Base-by-base conservation (phyloP, 2,888 invertebrate species). In the Odontocolon sp. region DNA sequence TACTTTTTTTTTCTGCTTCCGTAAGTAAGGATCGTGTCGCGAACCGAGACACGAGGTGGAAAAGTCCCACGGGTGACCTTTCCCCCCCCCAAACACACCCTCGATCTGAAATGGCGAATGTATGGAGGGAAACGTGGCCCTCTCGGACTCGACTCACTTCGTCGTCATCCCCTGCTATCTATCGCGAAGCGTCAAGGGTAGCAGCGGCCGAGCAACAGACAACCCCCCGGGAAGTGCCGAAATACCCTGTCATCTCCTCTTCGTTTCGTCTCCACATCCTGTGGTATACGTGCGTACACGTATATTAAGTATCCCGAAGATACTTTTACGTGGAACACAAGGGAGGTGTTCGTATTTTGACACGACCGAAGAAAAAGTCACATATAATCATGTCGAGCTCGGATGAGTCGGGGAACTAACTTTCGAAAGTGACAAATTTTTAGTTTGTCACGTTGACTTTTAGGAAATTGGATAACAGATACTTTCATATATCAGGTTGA, bases 161-260 rank as follows among this genome's bases (percentile, higher is more conserved):
- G 85, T 83, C 84, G 78, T 83, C 81, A 80, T 81, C 81, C 78
- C 77, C 81, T 78, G 72, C 78, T 72, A 74, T 81, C 79, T 80
- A 61, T 21, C 52, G 36, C 31, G 50, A 57, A 76, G 68, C 81
- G 80, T 59, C 75, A 42, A 70, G 64, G 80, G 74, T 67, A 75
- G 73, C 61, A 21, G 11, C 59, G n/a, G 52, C 36, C 42, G 26
- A 50, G 59, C 40, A 50, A 66, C 38, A 28, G 33, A 57, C 23
- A 54, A 69, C 64, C 69, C 59, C 61, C 23, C 70, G 81, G 82
- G 79, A 76, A 84, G 79, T 68, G 68, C 67, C 82, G 81, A 86
- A 87, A 85, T 84, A 84, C 81, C 84, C 83, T 84, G 85, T 86
- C 86, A 85, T 86, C 86, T 80, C 81, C 66, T 78, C 14, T 14